Conservation (phyloP, 2,797 vertebrate species). For the Rhinogobio ventralis region DNA sequence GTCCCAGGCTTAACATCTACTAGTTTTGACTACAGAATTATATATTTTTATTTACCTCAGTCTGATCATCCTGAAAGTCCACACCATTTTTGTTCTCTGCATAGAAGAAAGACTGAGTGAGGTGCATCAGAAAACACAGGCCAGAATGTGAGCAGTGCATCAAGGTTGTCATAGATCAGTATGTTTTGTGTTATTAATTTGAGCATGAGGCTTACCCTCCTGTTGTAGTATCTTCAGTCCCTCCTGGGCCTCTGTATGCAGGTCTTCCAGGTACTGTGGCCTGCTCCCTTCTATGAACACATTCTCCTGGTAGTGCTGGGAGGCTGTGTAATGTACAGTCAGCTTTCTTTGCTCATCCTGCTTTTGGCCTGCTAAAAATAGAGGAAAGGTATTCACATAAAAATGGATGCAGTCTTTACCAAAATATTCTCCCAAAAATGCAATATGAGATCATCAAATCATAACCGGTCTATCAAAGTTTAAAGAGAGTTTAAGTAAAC, state of each 20-base stretch:
- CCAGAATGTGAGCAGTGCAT: background rate
- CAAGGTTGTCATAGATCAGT: background rate
- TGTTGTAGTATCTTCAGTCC: slow-evolving; percentile 56
- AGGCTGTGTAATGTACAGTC: slow-evolving; percentile 78
- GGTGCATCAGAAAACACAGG: slow-evolving; percentile 18
- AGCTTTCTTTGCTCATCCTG: slow-evolving; percentile 81
- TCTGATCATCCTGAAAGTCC: slow-evolving; percentile 84
- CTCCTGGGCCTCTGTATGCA: slow-evolving; percentile 87
- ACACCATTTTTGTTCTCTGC: slow-evolving; percentile 85
- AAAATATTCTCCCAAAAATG: background rate
- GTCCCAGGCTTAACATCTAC: background rate
- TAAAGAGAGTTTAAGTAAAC: background rate
- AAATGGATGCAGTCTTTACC: background rate
- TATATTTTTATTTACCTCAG: slow-evolving; percentile 74
- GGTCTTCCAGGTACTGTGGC: slow-evolving; percentile 89
- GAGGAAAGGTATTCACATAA: background rate
- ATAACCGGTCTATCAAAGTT: background rate
- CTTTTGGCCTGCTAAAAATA: slow-evolving; percentile 79
- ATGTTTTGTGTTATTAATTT: background rate
- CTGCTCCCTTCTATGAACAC: slow-evolving; percentile 92
- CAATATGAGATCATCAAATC: slow-evolving; percentile 1
- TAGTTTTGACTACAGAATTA: background rate
- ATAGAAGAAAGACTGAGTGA: slow-evolving; percentile 33
- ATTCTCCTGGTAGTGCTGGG: slow-evolving; percentile 89
- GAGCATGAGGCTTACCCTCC: slow-evolving; percentile 53